Percentiles rank a stretch among this genome's conserved stretches.
Conservation (phyloP, 2,113 vertebrate genomes). For the Lontra canadensis region DNA sequence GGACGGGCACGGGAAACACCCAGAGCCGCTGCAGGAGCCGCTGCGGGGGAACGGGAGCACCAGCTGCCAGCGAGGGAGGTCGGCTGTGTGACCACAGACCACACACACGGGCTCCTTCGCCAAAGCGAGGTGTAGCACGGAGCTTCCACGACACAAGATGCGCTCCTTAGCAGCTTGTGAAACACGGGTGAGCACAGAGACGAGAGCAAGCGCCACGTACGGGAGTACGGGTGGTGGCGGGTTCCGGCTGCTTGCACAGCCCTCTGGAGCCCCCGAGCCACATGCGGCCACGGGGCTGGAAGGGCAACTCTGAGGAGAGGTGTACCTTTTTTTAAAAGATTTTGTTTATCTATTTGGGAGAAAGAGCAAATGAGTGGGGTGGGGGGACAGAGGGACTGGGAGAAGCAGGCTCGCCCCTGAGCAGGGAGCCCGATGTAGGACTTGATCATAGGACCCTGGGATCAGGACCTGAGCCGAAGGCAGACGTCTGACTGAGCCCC, state of each 20-base stretch:
- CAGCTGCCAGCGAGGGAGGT: too few species aligned
- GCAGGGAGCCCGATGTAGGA: neutral
- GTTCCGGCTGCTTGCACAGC: neutral
- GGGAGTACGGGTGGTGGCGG: neutral
- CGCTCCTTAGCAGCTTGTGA: neutral
- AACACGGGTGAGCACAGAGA: neutral
- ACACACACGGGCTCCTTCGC: too few species aligned
- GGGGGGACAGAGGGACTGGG: neutral
- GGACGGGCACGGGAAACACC: accelerated
- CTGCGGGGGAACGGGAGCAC: neutral
- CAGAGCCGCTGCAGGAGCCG: neutral
- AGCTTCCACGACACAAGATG: neutral
- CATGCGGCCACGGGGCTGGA: neutral
- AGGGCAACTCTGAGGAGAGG: neutral
- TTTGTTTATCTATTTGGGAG: neutral
- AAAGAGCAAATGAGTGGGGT: neutral
- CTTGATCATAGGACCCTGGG: neutral
- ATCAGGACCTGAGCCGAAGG: neutral
- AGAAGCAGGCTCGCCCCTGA: neutral
- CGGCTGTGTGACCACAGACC: neutral
- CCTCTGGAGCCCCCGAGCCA: neutral
- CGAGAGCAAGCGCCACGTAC: neutral
- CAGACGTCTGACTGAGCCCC: neutral
- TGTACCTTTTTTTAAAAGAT: neutral
- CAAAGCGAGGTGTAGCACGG: too few species aligned